phyloP scores from a whole-genome alignment of 2,888 invertebrate species.

The Ceriagrion tenellum region DNA sequence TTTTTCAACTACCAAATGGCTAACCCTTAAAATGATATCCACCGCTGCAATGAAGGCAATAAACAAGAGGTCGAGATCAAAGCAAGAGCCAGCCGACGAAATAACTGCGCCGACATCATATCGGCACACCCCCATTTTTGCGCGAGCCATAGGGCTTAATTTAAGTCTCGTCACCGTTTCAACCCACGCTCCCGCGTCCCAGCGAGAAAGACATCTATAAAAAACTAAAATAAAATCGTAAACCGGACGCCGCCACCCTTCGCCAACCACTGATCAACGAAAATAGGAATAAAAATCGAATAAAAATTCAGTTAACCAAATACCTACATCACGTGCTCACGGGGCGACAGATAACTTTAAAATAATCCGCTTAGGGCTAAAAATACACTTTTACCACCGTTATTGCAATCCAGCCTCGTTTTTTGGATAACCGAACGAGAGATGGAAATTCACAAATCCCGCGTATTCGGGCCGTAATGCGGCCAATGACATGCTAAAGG shows the following conservation, averaged over 20 bases:
- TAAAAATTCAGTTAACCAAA: conserved; percentile 4
- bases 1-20: not conserved
- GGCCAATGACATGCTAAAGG: not conserved
- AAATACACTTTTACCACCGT: not conserved
- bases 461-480: not conserved
- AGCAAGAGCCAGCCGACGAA: not conserved
- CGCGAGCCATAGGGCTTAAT: not conserved
- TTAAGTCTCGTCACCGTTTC: not conserved
- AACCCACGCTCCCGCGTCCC: not conserved
- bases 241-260: not conserved
- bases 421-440: not conserved
- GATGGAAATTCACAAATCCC: conserved; percentile 11
- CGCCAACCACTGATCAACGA: not conserved
- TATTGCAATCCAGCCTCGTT: not conserved
- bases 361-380: conserved; percentile 24
- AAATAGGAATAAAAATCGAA: not conserved
- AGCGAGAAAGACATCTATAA: not conserved
- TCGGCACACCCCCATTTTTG: not conserved
- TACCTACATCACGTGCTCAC: not conserved
- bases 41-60: not conserved
- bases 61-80: not conserved
- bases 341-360: not conserved
- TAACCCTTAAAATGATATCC: not conserved
- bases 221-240: not conserved
- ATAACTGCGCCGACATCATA: not conserved